Base-by-base conservation (phyloP, 2,888 invertebrate genomes). In the Apodemia duryi region DNA sequence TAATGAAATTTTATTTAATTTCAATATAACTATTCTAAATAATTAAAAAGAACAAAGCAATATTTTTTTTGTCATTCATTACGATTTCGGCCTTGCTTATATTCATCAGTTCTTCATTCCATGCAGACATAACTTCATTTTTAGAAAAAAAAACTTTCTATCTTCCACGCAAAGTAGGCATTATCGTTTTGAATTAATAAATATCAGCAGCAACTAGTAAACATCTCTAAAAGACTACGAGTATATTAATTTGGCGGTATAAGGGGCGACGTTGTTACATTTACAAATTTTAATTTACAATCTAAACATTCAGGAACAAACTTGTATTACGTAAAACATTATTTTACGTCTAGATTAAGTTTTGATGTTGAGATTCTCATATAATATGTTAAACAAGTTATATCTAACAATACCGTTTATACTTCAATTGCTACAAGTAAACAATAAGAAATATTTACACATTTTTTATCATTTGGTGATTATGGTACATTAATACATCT, bases 231-330 rank as follows among this genome's bases (percentile, higher is more conserved):
- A 73, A 74, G 63, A 62, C 68, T 74, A 74, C 63, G 62, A 69
- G 67, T 74, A 75, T 64, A 70, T 68, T 70, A 72, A 72, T 76
- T 76, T 75, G 76, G 75, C 76, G 72, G 68, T 67, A 70, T 66
- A 68, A 70, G 74, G 74, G 73, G 74, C 72, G 69, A 70, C 11
- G 10, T 54, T 43, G 43, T 43, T 43, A 43, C 43, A 43, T 43
- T 43, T 43, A 43, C 43, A 4, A 43, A 43, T 11, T 43, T 52
- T 28, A 54, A 54, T 54, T 54, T 54, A 54, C 54, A 54, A 54
- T 54, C 54, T 54, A 54, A 54, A 54, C 54, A 54, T 54, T 54
- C 54, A 54, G 54, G 54, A 54, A 54, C 54, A 54, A 54, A 29
- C 54, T 29, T 54, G 43, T 11, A 38, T 52, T 21, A 54, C 29